phyloP scores from a whole-genome alignment of 2,888 invertebrate genomes.

The Xestia xanthographa region DNA sequence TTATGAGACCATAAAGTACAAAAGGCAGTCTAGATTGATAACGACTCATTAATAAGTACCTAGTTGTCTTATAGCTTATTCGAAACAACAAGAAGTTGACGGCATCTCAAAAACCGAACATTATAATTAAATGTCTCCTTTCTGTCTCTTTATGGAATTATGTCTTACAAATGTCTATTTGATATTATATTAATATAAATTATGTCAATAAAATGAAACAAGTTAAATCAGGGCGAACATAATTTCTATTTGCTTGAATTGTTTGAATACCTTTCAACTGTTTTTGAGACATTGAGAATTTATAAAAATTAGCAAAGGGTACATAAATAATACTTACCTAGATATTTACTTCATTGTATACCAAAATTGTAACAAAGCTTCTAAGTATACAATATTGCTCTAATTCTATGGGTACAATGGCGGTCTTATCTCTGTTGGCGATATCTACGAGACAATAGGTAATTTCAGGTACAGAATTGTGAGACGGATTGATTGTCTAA shows the following conservation, averaged over 20 bases:
- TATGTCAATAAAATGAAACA: neutral
- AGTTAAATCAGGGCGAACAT: neutral
- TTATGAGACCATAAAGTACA: neutral
- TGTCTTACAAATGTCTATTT: neutral
- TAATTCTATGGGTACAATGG: neutral
- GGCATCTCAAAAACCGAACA: neutral
- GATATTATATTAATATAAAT: neutral
- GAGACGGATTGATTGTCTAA: neutral
- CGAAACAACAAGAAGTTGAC: neutral
- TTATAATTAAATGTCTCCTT: neutral
- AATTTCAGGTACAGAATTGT: neutral
- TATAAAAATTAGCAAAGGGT: neutral
- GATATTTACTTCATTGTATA: neutral
- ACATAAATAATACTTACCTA: neutral
- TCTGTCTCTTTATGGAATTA: neutral
- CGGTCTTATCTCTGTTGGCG: neutral
- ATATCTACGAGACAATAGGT: constrained; percentile 2
- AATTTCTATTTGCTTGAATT: neutral
- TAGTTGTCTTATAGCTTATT: neutral
- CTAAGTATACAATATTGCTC: neutral
- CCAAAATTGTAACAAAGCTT: neutral
- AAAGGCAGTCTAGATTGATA: constrained; percentile 1
- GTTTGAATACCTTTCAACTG: neutral
- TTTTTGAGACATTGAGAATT: neutral
- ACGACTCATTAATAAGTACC: neutral